phyloP scores from a whole-genome alignment of 2,888 invertebrate species.

The Mesodorylaimus sp. region DNA sequence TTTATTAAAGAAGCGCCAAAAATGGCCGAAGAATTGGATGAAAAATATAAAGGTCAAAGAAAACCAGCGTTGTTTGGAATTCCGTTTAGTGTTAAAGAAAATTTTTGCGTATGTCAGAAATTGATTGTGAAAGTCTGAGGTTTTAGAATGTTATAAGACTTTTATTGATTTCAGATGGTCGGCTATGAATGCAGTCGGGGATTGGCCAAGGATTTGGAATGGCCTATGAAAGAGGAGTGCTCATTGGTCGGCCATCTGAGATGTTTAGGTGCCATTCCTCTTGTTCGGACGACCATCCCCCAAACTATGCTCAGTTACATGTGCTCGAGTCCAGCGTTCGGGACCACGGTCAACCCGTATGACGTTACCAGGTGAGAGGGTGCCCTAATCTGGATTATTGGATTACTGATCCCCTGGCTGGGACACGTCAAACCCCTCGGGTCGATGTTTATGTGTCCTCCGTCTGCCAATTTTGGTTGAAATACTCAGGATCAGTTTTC shows the following conservation, averaged over 20 bases:
- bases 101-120: slow-evolving; percentile 16
- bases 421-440: too few species aligned
- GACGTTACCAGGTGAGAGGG: slow-evolving; percentile 20
- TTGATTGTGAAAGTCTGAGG: not conserved
- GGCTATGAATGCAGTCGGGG: slow-evolving; percentile 30
- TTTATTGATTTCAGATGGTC: slow-evolving; percentile 20
- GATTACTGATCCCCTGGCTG: too few species aligned
- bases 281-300: slow-evolving; percentile 31
- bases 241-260: slow-evolving; percentile 13
- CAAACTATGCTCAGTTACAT: slow-evolving; percentile 19
- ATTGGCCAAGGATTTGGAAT: slow-evolving; percentile 25
- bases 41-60: slow-evolving; percentile 7
- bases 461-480: too few species aligned
- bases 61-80: slow-evolving; percentile 27
- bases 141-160: not conserved
- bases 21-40: slow-evolving; percentile 6
- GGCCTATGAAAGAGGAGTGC: slow-evolving; percentile 19
- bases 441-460: too few species aligned
- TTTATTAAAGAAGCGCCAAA: slow-evolving; percentile 20
- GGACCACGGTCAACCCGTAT: slow-evolving; percentile 28
- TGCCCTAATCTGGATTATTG: too few species aligned
- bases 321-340: slow-evolving; percentile 26
- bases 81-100: slow-evolving; percentile 30
- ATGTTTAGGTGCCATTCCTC: slow-evolving; percentile 32
- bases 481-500: too few species aligned